phyloP scores from a whole-genome alignment of 2,797 vertebrate genomes.

The Muscicapa comitata region DNA sequence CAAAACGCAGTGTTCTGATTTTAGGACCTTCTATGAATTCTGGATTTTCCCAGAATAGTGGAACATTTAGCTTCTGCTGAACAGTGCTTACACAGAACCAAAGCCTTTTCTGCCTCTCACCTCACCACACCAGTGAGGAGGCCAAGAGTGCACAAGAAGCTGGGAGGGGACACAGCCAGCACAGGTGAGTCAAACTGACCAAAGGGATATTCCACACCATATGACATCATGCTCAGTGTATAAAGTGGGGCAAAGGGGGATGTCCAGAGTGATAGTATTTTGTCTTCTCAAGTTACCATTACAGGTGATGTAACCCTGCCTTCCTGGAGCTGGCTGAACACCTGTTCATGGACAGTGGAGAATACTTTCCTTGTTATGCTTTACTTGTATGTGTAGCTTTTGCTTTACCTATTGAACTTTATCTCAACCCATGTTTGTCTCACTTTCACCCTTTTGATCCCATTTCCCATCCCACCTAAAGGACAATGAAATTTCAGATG shows the following conservation, averaged over 20 bases:
- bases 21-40: neutral
- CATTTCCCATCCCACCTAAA: neutral
- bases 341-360: fast-evolving
- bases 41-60: neutral
- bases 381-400: neutral
- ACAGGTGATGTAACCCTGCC: fast-evolving
- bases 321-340: neutral
- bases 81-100: neutral
- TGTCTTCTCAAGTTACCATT: neutral
- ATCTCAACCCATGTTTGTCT: neutral
- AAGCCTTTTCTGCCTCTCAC: neutral
- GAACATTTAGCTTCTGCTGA: neutral
- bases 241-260: fast-evolving
- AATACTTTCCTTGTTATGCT: neutral
- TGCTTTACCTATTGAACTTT: neutral
- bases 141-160: neutral
- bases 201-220: neutral
- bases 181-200: neutral
- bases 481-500: neutral
- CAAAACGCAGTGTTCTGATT: neutral
- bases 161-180: neutral
- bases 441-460: neutral
- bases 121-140: neutral
- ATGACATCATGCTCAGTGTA: neutral
- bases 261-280: fast-evolving